Base-by-base conservation (phyloP, 2,888 invertebrate species). In the Volucella inflata region DNA sequence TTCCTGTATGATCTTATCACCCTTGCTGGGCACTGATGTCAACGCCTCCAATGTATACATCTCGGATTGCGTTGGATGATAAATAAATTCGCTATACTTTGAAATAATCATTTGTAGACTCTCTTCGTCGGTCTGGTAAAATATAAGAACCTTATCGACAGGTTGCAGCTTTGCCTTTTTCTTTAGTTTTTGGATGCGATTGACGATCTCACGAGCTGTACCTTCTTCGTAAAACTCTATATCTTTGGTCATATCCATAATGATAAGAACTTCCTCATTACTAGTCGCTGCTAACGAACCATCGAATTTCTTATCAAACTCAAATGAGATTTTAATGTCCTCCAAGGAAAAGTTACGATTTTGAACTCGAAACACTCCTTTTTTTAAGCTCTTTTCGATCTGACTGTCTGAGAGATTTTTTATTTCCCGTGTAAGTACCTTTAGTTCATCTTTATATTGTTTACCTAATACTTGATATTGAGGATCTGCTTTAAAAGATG, bases 161-260 rank as follows among this genome's bases (percentile, higher is more conserved):
- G 98, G 98, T 2, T 97, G 95, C 55, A 98, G 93, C 88, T 96
- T 95, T 0, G 96, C 97, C 92, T 97, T 97, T 92, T 99, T 99
- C 71, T 98, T 93, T 38, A 99, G 93, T 91, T 98, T 98, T 91
- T 99, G 99, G 40, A 99, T 94, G 83, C 98, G 94, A 91, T 98
- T 99, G 81, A 98, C 96, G 42, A 98, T 95, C 93, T 99, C 99
- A 78, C 98, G 94, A 1, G 98, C 97, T 87, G 96, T 94, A 8
- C 98, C 98, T 93, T 99, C 98, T 90, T 98, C 96, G n/a, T 68
- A 53, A 14, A 80, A 88, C 96, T 77, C 81, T 16, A 62, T 95
- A 91, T 98, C 97, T 0, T 97, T 96, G 0, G 95, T 95, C 14
- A 97, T 94, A 91, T 98, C 96, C 83, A 99, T 92, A 80, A 99